Evolutionary conservation across 1,140 invertebrate species (phyloP).

Genomic region (Drosophila punjabiensis): DNA sequence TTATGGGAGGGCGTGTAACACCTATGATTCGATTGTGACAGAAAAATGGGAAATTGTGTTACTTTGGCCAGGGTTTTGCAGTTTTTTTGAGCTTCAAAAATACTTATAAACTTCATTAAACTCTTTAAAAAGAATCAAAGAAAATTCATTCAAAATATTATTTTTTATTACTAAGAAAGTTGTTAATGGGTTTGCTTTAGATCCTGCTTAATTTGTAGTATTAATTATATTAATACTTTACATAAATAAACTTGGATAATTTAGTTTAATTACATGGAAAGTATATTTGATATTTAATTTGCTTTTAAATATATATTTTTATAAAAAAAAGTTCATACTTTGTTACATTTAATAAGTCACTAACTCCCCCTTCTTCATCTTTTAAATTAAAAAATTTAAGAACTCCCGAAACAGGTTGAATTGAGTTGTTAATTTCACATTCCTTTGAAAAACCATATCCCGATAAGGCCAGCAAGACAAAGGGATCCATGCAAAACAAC

Average conservation of each 20-base stretch:
- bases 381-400: not conserved
- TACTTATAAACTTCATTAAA: not conserved
- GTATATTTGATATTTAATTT: too few species aligned
- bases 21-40: slow-evolving; percentile 40
- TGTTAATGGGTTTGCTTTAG: too few species aligned
- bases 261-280: too few species aligned
- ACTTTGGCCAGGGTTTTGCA: not conserved
- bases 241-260: too few species aligned
- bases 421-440: slow-evolving; percentile 32
- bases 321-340: not conserved
- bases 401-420: slow-evolving; percentile 3
- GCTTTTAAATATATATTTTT: too few species aligned
- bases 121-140: not conserved
- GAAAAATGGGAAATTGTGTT: slow-evolving; percentile 20
- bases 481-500: slow-evolving; percentile 74
- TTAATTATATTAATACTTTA: too few species aligned
- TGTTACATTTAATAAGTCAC: not conserved
- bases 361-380: too few species aligned
- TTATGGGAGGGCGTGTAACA: slow-evolving; percentile 19
- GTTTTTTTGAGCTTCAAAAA: slow-evolving; percentile 8
- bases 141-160: not conserved
- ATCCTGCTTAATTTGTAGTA: too few species aligned
- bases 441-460: slow-evolving; percentile 20
- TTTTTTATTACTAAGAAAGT: too few species aligned
- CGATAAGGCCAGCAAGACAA: slow-evolving; percentile 49